Evolutionary conservation across 2,888 invertebrate genomes (phyloP).

Genomic region (Drosophila prolongata): DNA sequence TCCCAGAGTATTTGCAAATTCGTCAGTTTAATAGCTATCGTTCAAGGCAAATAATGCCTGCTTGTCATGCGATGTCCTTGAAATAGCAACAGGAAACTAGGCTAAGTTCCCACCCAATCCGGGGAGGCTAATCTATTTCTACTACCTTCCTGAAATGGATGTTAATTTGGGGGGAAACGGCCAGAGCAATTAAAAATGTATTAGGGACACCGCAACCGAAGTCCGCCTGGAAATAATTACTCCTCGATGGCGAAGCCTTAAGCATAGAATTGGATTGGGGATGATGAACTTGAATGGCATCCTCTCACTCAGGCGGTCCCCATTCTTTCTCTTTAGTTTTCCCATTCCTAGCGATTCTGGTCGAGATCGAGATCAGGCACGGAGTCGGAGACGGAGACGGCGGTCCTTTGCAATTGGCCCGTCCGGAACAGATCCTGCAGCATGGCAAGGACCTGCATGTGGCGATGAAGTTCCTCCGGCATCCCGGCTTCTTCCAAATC

Average conservation of each 20-base stretch:
- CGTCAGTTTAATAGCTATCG: not conserved
- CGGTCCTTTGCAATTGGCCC: constrained; percentile 3
- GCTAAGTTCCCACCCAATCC: too few species aligned
- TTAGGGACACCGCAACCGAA: constrained; percentile 46
- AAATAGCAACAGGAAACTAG: not conserved
- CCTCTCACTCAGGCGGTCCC: too few species aligned
- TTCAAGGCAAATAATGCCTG: constrained; percentile 54
- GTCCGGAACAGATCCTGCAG: constrained; percentile 14
- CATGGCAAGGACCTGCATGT: constrained; percentile 26
- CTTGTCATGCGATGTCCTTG: constrained; percentile 54
- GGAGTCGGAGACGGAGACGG: not conserved
- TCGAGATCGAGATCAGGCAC: not conserved
- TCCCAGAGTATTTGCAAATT: not conserved
- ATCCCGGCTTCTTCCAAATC: constrained; percentile 16
- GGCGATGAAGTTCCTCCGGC: constrained; percentile 22
- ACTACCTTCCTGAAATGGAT: constrained; percentile 48
- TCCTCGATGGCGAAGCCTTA: not conserved
- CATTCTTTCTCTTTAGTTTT: too few species aligned
- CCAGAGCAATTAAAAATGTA: constrained; percentile 64
- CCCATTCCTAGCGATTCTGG: not conserved
- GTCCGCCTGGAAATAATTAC: not conserved
- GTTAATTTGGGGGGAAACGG: constrained; percentile 63
- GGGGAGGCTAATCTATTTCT: constrained; percentile 26
- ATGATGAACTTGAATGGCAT: not conserved
- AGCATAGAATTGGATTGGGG: not conserved